Base-by-base conservation (phyloP, 2,113 vertebrate species). In the Platichthys flesus region DNA sequence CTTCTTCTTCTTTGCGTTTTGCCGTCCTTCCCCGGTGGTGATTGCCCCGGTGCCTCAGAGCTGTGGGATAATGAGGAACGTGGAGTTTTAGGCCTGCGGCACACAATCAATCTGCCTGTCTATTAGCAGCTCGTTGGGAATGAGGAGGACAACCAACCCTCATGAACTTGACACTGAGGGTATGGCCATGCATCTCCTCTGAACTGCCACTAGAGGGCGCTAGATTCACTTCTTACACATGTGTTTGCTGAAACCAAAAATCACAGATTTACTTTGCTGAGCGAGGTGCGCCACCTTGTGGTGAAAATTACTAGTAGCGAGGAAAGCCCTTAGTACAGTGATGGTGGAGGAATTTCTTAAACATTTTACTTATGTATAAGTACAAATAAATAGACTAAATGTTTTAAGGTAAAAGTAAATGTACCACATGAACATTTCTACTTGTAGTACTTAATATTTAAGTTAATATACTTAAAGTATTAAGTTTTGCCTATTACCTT, bases 191-290 rank as follows among this genome's bases (percentile, higher is more conserved):
- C 10, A 21, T 16, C 26, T 1, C 2, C 52, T 58, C n/a, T 21
- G 67, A 37, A 28, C 9, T 0, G 18, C 83, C 91, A 83, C 90
- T 87, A 92, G 91, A 79, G 85, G 90, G 91, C 0, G 88, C 10
- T 31, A 26, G 59, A 73, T 74, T 76, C 74, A n/a, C 75, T 67
- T 73, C 55, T 23, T 73, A 64, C 37, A 24, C 49, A 14, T 63
- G 62, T 40, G 56, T 45, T 58, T 69, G 35, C 55, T 16, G 28
- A 51, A 49, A 12, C 40, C 4, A 2, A 31, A 31, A 31, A 7
- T 31, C 31, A 7, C 31, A 31, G 31, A 7, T 31, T 8, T 31
- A 63, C 7, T 67, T 16, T 57, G 8, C 58, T 77, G 78, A 59
- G 76, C 37, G 56, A 67, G 81, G 61, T 58, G 2, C 78, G 21